phyloP scores from a whole-genome alignment of 2,113 vertebrate genomes.

The Tupaia tana region DNA sequence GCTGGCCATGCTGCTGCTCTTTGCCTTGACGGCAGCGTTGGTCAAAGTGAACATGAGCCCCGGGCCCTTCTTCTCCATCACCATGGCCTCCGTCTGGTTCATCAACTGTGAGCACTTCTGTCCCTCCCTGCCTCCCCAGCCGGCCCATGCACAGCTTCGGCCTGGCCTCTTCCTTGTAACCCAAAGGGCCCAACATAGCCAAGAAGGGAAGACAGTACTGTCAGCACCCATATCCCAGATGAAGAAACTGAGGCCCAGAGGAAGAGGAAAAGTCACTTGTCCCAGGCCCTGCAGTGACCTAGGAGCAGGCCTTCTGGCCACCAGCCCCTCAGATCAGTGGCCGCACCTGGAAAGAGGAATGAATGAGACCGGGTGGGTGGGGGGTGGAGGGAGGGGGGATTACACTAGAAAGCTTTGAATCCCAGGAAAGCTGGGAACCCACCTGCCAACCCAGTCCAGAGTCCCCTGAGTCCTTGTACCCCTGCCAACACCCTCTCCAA shows the following conservation, averaged over 20 bases:
- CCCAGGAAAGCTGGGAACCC: not conserved
- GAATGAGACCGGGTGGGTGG: not conserved
- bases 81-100: constrained; percentile 94
- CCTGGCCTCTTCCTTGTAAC: not conserved
- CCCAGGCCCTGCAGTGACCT: not conserved
- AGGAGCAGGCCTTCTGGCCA: not conserved
- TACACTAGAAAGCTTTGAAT: not conserved
- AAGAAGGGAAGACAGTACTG: not conserved
- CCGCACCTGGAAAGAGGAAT: not conserved
- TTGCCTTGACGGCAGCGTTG: constrained; percentile 89
- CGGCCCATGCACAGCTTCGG: not conserved
- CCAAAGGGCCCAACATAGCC: not conserved
- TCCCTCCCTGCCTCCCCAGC: not conserved
- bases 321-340: not conserved
- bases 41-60: constrained; percentile 89
- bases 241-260: not conserved
- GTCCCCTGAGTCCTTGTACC: not conserved
- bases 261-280: not conserved
- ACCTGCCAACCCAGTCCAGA: not conserved
- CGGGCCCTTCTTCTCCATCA: constrained; percentile 90
- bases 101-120: constrained; percentile 91
- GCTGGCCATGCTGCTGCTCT: constrained; percentile 89
- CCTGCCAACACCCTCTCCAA: not conserved
- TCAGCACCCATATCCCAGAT: not conserved
- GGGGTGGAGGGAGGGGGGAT: not conserved